Percentiles rank a stretch among this genome's conserved stretches.
These are phyloP conservation scores for Acyrthosiphon pisum DNA, from an alignment of 1,140 invertebrate species.

Conservation along the genomic window DNA sequence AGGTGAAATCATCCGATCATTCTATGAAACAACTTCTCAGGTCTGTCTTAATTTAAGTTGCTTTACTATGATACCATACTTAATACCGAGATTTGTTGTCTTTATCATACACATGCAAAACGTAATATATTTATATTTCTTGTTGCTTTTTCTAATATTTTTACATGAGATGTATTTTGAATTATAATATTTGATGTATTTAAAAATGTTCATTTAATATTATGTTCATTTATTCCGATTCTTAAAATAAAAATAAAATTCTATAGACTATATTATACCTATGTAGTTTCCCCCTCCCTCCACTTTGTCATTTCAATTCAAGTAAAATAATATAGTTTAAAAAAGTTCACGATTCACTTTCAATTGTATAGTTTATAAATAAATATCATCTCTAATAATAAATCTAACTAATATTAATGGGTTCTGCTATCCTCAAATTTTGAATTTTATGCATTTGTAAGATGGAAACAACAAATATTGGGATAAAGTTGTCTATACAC, in stretches of 20 bases:
- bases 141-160: not conserved
- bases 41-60: slow-evolving; percentile 42
- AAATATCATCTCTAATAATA: not conserved
- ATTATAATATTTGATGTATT: no score
- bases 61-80: not conserved
- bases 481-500: not conserved
- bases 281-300: no score
- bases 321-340: not conserved
- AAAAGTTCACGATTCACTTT: not conserved
- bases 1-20: slow-evolving; percentile 77
- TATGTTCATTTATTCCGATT: not conserved
- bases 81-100: not conserved
- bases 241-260: not conserved
- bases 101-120: not conserved
- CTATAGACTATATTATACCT: no score
- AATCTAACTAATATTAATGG: not conserved
- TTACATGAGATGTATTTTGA: no score
- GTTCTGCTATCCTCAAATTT: not conserved
- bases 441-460: not conserved
- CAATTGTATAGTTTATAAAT: not conserved
- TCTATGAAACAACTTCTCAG: slow-evolving; percentile 72
- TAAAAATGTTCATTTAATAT: no score
- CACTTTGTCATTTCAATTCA: not conserved
- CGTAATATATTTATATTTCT: not conserved
- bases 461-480: not conserved